Evolutionary conservation across 2,888 invertebrate species (phyloP).

Genomic region (Phaedon cochleariae): DNA sequence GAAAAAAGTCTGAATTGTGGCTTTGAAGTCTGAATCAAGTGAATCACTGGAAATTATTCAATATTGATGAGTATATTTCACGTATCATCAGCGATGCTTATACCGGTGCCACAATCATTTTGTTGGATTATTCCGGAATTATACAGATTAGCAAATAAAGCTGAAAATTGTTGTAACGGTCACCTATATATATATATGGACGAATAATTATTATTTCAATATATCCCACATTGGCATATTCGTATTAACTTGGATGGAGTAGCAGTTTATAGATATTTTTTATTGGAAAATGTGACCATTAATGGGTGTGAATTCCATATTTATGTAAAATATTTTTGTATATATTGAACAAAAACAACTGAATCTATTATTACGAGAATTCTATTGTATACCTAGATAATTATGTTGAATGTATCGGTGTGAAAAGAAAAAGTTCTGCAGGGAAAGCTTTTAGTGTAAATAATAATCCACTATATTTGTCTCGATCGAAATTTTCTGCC

Average conservation of each 20-base stretch:
- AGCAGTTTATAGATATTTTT: conserved; percentile 21
- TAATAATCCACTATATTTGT: background rate
- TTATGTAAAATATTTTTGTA: conserved; percentile 43
- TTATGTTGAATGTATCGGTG: conserved; percentile 29
- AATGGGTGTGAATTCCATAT: conserved; percentile 28
- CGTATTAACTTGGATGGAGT: background rate
- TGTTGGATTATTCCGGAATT: no score
- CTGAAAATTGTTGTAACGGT: no score
- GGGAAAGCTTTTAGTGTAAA: background rate
- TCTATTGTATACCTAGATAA: background rate
- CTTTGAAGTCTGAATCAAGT: no score
- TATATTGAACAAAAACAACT: conserved; percentile 33
- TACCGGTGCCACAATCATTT: no score
- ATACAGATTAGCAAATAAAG: no score
- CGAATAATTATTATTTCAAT: background rate
- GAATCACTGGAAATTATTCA: no score
- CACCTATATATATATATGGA: no score
- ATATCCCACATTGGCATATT: background rate
- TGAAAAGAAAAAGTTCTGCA: conserved; percentile 2
- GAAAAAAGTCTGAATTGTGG: no score
- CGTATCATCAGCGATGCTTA: no score
- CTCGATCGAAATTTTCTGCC: background rate
- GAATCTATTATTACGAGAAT: conserved; percentile 18
- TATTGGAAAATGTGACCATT: conserved; percentile 31
- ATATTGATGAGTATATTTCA: no score